Evolutionary conservation across 2,113 vertebrate species (phyloP).

Genomic region (Cichladusa arquata): DNA sequence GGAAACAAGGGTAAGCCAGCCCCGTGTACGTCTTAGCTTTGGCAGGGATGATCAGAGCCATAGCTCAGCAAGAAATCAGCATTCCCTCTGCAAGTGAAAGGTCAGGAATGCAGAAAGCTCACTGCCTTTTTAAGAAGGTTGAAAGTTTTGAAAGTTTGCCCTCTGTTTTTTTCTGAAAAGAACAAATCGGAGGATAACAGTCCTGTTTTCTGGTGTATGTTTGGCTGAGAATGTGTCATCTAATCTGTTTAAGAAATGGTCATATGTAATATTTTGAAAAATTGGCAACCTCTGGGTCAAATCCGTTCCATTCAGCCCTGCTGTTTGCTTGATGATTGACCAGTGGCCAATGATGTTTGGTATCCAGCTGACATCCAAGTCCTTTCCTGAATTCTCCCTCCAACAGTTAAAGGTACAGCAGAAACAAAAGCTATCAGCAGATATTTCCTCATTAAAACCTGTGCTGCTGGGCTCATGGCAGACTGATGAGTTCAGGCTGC

Average conservation of each 20-base stretch:
- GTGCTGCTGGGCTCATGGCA: background rate
- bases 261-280: background rate
- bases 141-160: constrained; percentile 15
- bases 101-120: constrained; percentile 55
- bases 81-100: constrained; percentile 54
- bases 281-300: background rate
- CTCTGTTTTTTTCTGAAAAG: background rate
- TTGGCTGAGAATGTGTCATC: background rate
- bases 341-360: background rate
- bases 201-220: background rate
- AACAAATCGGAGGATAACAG: background rate
- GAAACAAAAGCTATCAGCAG: background rate
- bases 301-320: background rate
- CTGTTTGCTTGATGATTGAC: background rate
- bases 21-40: constrained; percentile 33
- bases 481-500: background rate
- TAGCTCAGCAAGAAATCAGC: constrained; percentile 53
- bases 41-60: constrained; percentile 44
- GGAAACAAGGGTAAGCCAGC: constrained; percentile 50
- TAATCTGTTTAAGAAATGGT: background rate
- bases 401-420: background rate
- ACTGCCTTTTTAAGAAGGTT: constrained; percentile 33
- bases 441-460: background rate
- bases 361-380: background rate
- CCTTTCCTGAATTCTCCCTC: background rate